A percentile compares a stretch with the other conserved stretches of the same genome.
Evolutionary conservation across 2,797 vertebrate species (phyloP).

Genomic region (Sebastiscus tertius): DNA sequence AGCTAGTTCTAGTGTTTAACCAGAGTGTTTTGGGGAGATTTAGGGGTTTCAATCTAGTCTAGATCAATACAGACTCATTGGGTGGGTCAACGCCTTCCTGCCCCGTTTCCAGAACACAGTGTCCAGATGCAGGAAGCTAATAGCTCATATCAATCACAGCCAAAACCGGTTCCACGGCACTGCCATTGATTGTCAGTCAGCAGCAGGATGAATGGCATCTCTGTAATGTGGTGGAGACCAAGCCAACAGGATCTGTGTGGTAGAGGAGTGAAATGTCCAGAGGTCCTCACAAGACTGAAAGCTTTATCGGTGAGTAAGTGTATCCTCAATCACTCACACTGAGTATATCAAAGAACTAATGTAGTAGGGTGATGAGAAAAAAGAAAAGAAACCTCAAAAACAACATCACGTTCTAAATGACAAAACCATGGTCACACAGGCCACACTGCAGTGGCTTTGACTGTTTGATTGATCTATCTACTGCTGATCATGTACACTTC

Average conservation of each 20-base stretch:
- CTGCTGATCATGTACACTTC: background rate
- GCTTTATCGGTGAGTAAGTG: slow-evolving; percentile 7
- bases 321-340: slow-evolving; percentile 1
- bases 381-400: background rate
- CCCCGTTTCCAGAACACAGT: slow-evolving; percentile 54
- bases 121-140: slow-evolving; percentile 66
- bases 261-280: slow-evolving; percentile 23
- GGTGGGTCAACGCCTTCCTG: slow-evolving; percentile 28
- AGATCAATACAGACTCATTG: slow-evolving; percentile 52
- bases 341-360: background rate
- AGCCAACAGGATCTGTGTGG: slow-evolving; percentile 33
- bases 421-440: background rate
- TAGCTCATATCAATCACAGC: slow-evolving; percentile 71
- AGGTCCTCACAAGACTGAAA: slow-evolving; percentile 3
- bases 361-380: background rate
- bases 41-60: slow-evolving; percentile 55
- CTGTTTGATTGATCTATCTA: background rate
- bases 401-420: background rate
- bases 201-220: slow-evolving; percentile 62
- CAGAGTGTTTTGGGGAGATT: slow-evolving; percentile 41
- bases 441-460: background rate
- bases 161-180: slow-evolving; percentile 48
- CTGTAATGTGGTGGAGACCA: slow-evolving; percentile 34
- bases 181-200: slow-evolving; percentile 69
- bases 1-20: slow-evolving; percentile 21